Evolutionary conservation across 2,888 invertebrate genomes (phyloP).

Genomic region (Cephalotes varians): DNA sequence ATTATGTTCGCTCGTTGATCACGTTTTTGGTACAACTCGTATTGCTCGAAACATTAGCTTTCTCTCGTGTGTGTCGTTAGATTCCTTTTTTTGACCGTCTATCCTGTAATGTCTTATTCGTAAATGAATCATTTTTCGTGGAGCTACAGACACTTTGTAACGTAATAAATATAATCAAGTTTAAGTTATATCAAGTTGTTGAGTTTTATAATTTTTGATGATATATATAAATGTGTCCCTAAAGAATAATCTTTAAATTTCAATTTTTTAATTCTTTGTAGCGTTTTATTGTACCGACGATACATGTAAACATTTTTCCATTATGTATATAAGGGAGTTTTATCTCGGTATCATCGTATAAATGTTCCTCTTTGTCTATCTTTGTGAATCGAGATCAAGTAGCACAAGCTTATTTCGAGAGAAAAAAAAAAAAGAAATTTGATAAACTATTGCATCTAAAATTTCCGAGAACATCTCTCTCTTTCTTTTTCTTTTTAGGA

Average conservation of each 20-base stretch:
- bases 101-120: neutral
- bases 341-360: neutral
- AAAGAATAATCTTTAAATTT: neutral
- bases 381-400: no score
- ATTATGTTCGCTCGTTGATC: conserved; percentile 54
- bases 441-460: neutral
- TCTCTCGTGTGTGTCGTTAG: conserved; percentile 5
- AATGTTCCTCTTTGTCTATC: neutral
- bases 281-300: neutral
- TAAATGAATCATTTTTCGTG: neutral
- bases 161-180: neutral
- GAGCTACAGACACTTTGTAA: neutral
- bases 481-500: no score
- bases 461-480: neutral
- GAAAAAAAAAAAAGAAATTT: no score
- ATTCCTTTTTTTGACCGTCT: conserved; percentile 8
- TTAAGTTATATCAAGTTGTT: no score
- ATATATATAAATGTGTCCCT: neutral
- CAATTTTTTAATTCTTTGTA: neutral
- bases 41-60: conserved; percentile 33
- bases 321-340: neutral
- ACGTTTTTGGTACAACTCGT: conserved; percentile 48
- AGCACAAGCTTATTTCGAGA: neutral
- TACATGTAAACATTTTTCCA: neutral
- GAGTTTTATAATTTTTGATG: no score